phyloP scores from a whole-genome alignment of 1,140 invertebrate species.

The Drosophila parabipectinata region DNA sequence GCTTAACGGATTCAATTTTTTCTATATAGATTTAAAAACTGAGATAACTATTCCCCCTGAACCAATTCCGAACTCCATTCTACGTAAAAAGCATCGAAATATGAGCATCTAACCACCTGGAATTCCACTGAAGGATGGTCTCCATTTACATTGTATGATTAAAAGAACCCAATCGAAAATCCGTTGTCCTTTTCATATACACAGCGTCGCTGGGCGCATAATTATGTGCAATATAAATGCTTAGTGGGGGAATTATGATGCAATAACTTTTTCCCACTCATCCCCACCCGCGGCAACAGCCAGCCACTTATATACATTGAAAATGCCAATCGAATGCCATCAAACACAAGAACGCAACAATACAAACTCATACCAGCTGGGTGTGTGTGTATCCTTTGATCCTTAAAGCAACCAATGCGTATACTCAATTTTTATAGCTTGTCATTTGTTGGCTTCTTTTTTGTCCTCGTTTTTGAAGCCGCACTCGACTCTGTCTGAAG shows the following conservation, averaged over 20 bases:
- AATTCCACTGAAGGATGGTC: neutral
- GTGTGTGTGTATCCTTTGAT: constrained; percentile 48
- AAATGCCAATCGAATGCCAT: constrained; percentile 44
- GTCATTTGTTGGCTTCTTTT: constrained; percentile 55
- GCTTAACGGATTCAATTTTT: neutral
- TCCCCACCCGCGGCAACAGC: neutral
- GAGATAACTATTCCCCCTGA: neutral
- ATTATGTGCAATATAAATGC: constrained; percentile 69
- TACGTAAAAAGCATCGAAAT: neutral
- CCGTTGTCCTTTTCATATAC: constrained; percentile 30
- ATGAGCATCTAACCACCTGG: neutral
- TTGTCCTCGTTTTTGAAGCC: constrained; percentile 7
- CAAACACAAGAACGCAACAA: constrained; percentile 18
- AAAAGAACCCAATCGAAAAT: constrained; percentile 21
- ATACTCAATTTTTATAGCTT: constrained; percentile 80
- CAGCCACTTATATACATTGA: constrained; percentile 62
- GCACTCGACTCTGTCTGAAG: constrained; percentile 36
- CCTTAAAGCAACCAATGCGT: constrained; percentile 75
- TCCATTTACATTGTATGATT: constrained; percentile 41
- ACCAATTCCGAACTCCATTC: neutral
- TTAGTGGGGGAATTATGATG: constrained; percentile 59
- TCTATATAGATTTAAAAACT: neutral
- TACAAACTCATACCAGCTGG: constrained; percentile 9
- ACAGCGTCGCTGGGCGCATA: constrained; percentile 33
- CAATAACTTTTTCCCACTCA: constrained; percentile 65